Percentiles rank a stretch among this genome's conserved stretches.
Conservation (phyloP, 2,113 vertebrate species). For the Oryzias woworae region DNA sequence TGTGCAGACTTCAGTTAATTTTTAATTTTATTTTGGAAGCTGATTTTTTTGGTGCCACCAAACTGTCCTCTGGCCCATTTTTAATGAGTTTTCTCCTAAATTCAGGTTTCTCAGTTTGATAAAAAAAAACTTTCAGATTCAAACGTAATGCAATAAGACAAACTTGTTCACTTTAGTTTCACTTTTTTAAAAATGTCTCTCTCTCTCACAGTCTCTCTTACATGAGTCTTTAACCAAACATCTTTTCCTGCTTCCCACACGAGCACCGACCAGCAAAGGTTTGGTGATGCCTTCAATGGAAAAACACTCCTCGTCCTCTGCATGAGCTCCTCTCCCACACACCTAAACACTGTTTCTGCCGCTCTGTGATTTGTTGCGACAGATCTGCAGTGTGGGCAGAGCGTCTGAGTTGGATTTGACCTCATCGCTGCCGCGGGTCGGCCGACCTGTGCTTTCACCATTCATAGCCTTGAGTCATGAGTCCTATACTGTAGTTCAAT, state of each 20-base stretch:
- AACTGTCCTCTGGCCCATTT: too few species aligned
- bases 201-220: neutral
- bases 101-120: too few species aligned
- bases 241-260: neutral
- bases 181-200: neutral
- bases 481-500: conserved; percentile 37
- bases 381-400: conserved; percentile 64
- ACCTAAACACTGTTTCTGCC: conserved; percentile 30
- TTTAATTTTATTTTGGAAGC: too few species aligned
- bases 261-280: conserved; percentile 4
- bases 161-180: neutral
- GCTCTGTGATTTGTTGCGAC: conserved; percentile 46
- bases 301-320: neutral
- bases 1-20: too few species aligned
- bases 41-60: too few species aligned
- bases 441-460: conserved; percentile 54
- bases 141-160: neutral
- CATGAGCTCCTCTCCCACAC: conserved; percentile 52
- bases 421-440: conserved; percentile 42
- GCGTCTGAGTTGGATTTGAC: conserved; percentile 63
- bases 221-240: neutral
- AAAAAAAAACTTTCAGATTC: too few species aligned
- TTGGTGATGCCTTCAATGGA: conserved; percentile 49
- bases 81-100: too few species aligned
- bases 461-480: conserved; percentile 19